Percentiles rank a stretch among this genome's conserved stretches.
Evolutionary conservation across 1,140 invertebrate genomes (phyloP).

Genomic region (Cotesia vestalis): DNA sequence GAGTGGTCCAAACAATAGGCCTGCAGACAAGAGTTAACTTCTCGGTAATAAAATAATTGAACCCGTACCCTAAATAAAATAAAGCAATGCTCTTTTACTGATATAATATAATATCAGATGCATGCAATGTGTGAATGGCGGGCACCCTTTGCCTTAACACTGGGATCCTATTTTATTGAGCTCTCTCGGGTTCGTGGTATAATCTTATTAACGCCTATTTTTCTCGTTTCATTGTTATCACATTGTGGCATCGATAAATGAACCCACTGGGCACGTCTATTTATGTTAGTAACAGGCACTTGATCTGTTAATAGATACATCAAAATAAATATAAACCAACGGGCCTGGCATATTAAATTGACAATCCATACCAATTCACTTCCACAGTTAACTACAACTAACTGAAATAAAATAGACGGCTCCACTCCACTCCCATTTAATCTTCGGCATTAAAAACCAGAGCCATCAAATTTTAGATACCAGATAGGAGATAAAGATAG

Average conservation of each 20-base stretch:
- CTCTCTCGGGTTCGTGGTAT: conserved; percentile 50
- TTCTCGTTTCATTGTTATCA: conserved; percentile 39
- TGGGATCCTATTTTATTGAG: conserved; percentile 38
- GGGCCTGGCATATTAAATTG: neutral
- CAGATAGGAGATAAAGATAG: conserved; percentile 45
- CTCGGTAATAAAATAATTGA: no score
- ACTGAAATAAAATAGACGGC: neutral
- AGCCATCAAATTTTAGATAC: neutral
- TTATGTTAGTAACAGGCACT: conserved; percentile 27
- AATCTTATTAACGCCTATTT: conserved; percentile 58
- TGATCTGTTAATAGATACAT: conserved; percentile 30
- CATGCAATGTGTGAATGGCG: no score
- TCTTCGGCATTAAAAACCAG: conserved; percentile 1
- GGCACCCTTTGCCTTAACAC: neutral
- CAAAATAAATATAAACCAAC: conserved; percentile 16
- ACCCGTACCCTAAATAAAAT: no score
- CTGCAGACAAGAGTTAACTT: no score
- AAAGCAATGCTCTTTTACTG: no score
- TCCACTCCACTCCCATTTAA: conserved; percentile 2
- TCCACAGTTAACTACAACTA: conserved; percentile 6
- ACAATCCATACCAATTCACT: no score
- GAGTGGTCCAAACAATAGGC: no score
- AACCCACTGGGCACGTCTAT: conserved; percentile 33
- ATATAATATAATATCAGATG: no score
- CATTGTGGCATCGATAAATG: conserved; percentile 49